A percentile compares a stretch with the other conserved stretches of the same genome.
These are phyloP conservation scores for Agelas oroides DNA, from an alignment of 37 sponge, comb jelly and placozoan genomes.

Conservation along the genomic window DNA sequence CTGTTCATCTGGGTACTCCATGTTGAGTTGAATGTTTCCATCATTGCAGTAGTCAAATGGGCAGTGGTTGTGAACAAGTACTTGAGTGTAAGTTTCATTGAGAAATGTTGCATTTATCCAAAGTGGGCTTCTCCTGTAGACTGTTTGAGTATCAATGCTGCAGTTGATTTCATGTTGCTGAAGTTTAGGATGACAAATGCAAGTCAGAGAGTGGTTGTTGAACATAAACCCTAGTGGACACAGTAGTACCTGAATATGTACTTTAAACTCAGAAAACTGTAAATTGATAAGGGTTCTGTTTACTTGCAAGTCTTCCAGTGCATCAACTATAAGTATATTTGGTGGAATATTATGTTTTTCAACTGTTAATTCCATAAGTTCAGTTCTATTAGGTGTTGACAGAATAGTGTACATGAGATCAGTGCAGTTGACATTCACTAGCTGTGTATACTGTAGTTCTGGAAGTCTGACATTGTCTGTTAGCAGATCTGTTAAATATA, in stretches of 20 bases:
- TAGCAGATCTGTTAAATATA: too few relatives aligned
- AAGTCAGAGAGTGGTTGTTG: background rate
- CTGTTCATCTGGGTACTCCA: background rate
- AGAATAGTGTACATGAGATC: too few relatives aligned
- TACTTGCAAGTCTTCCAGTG: too few relatives aligned
- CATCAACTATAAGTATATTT: too few relatives aligned
- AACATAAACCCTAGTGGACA: constrained; percentile 11
- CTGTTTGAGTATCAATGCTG: background rate
- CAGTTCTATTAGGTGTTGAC: too few relatives aligned
- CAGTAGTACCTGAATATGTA: background rate
- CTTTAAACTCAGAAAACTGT: background rate
- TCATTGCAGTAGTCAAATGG: constrained; percentile 6
- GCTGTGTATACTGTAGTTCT: too few relatives aligned
- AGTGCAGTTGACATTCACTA: background rate
- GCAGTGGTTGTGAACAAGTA: constrained; percentile 8
- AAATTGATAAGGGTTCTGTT: too few relatives aligned
- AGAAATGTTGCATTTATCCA: background rate
- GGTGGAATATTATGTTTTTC: too few relatives aligned
- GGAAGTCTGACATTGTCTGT: too few relatives aligned
- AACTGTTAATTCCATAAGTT: too few relatives aligned
- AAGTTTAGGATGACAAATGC: background rate
- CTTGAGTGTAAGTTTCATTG: background rate
- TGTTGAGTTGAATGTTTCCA: background rate
- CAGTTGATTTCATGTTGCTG: background rate
- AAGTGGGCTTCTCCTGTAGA: background rate